Evolutionary conservation across 92 coral and sea anemone genomes (phyloP), one percentile per base, ranked within the genome.

Genomic region (Epizoanthus scotinus): DNA sequence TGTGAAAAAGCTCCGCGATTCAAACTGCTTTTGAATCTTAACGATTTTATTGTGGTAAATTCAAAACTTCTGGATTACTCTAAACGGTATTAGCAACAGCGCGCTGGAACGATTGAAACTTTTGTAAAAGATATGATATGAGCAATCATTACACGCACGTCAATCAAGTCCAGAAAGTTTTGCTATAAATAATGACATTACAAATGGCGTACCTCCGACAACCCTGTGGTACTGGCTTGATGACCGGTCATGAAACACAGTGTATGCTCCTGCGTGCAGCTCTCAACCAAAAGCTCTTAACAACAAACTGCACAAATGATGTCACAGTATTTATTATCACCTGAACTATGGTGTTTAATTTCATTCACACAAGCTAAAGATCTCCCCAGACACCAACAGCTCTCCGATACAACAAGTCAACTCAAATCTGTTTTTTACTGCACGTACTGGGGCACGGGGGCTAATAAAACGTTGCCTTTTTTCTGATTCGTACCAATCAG

Each of bases 401-500:
- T 75, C 38, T 34, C 26, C 22, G 7, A 57, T 10, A 47, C 15
- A 47, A 47, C 52, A 47, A 15, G 12, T 74, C 36, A 57, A 74
- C 38, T 3, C 65, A 38, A 75, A 36, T 74, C 58, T 44, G 17
- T 6, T 42, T 40, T 10, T n/a, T n/a, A n/a, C n/a, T n/a, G n/a
- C n/a, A n/a, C n/a, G n/a, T 29, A n/a, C 47, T 15, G 5, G 22
- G 19, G 54, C n/a, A n/a, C n/a, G 6, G 20, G 62, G 2, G 49
- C 18, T 55, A 34, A 29, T 10, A 75, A 38, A 31, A n/a, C 52
- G 13, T 5, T 20, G 56, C 36, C 68, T 55, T 38, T n/a, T 38
- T 75, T 63, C 7, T 18, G 17, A 27, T 34, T 26, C 81, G 81
- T 67, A 19, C 81, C 81, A 75, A 75, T 75, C 81, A 58, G 67